Conservation (phyloP, 2,113 vertebrate species). For the Syngnathoides biaculeatus region DNA sequence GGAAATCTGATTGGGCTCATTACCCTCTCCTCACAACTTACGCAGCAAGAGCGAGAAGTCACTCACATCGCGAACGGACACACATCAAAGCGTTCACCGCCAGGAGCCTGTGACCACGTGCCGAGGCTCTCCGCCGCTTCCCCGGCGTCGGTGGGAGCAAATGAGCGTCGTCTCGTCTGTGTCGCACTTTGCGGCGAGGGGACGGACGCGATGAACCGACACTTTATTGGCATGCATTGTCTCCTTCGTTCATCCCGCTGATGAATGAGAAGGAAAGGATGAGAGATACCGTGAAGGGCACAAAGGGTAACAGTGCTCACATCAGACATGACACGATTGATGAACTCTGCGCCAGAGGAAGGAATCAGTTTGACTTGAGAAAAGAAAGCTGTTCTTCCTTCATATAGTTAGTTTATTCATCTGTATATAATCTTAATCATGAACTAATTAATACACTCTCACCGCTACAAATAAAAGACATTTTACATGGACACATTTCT, state of each 20-base stretch:
- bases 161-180: constrained; percentile 37
- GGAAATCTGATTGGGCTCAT: constrained; percentile 72
- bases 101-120: constrained; percentile 48
- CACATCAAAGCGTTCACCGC: constrained; percentile 43
- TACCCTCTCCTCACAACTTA: constrained; percentile 64
- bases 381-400: too few relatives aligned
- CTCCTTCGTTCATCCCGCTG: constrained; percentile 34
- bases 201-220: constrained; percentile 29
- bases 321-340: constrained; percentile 9
- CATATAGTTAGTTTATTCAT: too few relatives aligned
- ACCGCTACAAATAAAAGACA: too few relatives aligned
- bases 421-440: too few relatives aligned
- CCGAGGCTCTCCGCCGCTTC: constrained; percentile 45
- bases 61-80: constrained; percentile 49
- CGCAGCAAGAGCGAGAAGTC: constrained; percentile 39
- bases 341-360: not conserved
- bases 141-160: constrained; percentile 52
- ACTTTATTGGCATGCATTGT: constrained; percentile 57
- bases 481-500: too few relatives aligned
- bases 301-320: constrained; percentile 32
- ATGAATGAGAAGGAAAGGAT: constrained; percentile 48
- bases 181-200: constrained; percentile 29
- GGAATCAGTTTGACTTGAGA: not conserved
- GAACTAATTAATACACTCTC: too few relatives aligned
- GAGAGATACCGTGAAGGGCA: constrained; percentile 58